Base-by-base conservation (phyloP, 2,888 invertebrate species). In the Spatulosminthurus flaviceps region DNA sequence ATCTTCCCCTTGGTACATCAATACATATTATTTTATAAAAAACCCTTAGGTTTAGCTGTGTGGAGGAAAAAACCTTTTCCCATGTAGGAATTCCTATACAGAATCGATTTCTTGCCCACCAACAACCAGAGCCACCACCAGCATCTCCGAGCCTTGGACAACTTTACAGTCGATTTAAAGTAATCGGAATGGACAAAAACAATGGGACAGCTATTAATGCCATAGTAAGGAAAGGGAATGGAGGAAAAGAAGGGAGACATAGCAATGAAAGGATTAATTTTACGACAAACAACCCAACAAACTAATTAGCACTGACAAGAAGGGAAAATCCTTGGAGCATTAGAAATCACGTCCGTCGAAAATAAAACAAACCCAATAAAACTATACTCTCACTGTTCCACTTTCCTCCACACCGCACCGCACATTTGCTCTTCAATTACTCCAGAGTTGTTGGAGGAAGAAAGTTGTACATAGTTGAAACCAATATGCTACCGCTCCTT, bases 261-360 rank as follows among this genome's bases (percentile, higher is more conserved):
- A 64, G 24, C 19, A n/a, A 22, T 22, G 64, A 16, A 64, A 64
- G 64, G 64, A 64, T 64, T 64, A 64, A 64, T 64, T 64, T 64
- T 64, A 64, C 64, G 64, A 64, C 64, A 64, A 64, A 64, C 64
- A 64, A 64, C 64, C 2, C 64, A 64, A 24, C 64, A 64, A 64
- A 64, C 64, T 64, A 64, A 64, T 64, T 22, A 64, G 24, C 64
- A 24, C 64, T 64, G 64, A 64, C 64, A 64, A 64, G 64, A 64
- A 64, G 1, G 24, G 51, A 51, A 51, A 51, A 51, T 51, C 51
- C 51, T 51, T n/a, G 9, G 9, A 51, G n/a, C 51, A 51, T 19
- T 13, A 19, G 51, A 51, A 51, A 51, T 51, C 51, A 51, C 51
- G 51, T 51, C 16, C 51, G 51, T 51, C 51, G 51, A 51, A 51